A percentile compares a stretch with the other conserved stretches of the same genome.
Conservation (phyloP, 2,113 vertebrate genomes). For the Thalassarche chlororhynchos region DNA sequence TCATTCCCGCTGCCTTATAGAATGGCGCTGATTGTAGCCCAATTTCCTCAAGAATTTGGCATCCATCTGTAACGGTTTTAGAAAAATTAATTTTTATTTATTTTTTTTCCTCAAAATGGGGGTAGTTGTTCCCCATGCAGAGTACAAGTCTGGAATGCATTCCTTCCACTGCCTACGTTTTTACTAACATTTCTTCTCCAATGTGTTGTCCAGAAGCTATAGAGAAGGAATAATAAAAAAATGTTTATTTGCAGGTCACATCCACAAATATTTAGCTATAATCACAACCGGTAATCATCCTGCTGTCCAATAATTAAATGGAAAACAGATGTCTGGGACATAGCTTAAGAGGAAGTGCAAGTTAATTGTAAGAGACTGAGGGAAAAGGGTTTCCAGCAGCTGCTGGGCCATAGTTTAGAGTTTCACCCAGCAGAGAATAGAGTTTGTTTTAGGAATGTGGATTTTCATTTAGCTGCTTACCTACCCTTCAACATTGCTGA, state of each 20-base stretch:
- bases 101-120: not conserved
- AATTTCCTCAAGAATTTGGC: conserved; percentile 42
- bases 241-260: conserved; percentile 31
- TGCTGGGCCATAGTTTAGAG: not conserved
- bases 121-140: not conserved
- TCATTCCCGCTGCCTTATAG: not conserved
- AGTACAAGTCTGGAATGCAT: not conserved
- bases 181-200: not conserved
- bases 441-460: not conserved
- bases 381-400: not conserved
- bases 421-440: not conserved
- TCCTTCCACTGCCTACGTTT: not conserved
- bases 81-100: not conserved
- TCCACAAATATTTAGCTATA: conserved; percentile 1
- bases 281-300: not conserved
- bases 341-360: conserved; percentile 1
- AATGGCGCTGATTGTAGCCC: not conserved
- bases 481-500: not conserved
- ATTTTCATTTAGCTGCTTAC: not conserved
- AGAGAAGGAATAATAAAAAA: not conserved
- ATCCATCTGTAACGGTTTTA: not conserved
- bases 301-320: conserved; percentile 29
- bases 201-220: not conserved
- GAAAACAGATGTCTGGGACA: conserved; percentile 51
- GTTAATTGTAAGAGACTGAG: not conserved